Conservation (phyloP, 2,113 vertebrate genomes). For the Melanostigma gelatinosum region DNA sequence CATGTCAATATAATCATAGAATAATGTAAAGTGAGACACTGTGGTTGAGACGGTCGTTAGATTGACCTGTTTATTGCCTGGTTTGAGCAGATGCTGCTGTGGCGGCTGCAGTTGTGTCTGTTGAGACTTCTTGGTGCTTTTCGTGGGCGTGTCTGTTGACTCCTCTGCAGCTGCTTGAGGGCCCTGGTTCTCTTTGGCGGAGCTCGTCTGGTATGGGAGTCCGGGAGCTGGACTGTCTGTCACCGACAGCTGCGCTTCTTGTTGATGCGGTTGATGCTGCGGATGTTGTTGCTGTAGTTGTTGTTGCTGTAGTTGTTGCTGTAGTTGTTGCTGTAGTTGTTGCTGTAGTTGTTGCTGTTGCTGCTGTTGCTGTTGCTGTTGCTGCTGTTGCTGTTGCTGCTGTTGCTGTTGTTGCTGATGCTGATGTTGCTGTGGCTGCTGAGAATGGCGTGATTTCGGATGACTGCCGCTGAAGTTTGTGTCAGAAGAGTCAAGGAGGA, state of each 20-base stretch:
- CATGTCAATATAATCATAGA: background rate
- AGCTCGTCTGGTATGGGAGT: constrained; percentile 84
- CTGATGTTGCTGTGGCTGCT: constrained; percentile 35
- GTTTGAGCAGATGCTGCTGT: constrained; percentile 84
- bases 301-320: background rate
- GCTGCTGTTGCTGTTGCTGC: constrained; percentile 1
- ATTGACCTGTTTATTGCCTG: constrained; percentile 82
- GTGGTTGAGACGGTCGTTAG: background rate
- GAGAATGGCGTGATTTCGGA: constrained; percentile 59
- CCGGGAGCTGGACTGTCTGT: constrained; percentile 88
- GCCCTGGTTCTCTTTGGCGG: constrained; percentile 77
- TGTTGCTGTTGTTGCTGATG: constrained; percentile 26
- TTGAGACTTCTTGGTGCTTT: constrained; percentile 78
- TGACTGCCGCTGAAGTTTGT: constrained; percentile 82
- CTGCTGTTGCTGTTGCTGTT: constrained; percentile 16
- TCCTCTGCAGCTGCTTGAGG: constrained; percentile 60
- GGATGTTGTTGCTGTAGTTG: constrained; percentile 16
- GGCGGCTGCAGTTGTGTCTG: constrained; percentile 78
- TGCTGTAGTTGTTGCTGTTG: constrained; percentile 1
- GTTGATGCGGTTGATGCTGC: constrained; percentile 48
- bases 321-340: background rate
- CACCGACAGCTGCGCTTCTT: constrained; percentile 85
- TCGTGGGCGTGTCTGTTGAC: constrained; percentile 77
- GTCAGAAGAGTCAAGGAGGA: constrained; percentile 90
- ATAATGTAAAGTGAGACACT: background rate